phyloP scores from a whole-genome alignment of 2,888 invertebrate genomes.

The Ormyrus nitidulus region DNA sequence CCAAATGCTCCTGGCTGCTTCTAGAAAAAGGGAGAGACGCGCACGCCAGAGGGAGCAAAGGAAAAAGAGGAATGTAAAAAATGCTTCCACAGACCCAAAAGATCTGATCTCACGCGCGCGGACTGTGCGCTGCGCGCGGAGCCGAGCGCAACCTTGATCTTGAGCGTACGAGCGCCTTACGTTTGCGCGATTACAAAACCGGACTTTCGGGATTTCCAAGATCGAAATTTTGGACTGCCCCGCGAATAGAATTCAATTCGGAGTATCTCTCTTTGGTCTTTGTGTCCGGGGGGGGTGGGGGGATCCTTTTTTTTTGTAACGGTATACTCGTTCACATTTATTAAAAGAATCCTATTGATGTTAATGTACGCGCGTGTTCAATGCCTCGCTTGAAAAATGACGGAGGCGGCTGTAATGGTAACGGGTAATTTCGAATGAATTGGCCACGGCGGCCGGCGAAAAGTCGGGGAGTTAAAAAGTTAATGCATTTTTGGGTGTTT shows the following conservation, averaged over 20 bases:
- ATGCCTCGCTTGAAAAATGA: background rate
- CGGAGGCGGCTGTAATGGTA: background rate
- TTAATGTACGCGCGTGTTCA: background rate
- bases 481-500: no score
- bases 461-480: no score
- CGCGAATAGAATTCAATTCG: background rate
- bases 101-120: slow-evolving; percentile 28
- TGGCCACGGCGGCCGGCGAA: no score
- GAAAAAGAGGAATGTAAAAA: background rate
- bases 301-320: slow-evolving; percentile 35
- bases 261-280: slow-evolving; percentile 5
- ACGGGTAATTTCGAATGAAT: background rate
- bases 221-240: slow-evolving; percentile 19
- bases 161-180: slow-evolving; percentile 16
- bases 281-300: background rate
- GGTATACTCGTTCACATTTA: slow-evolving; percentile 24
- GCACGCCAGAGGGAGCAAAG: background rate
- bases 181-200: slow-evolving; percentile 46
- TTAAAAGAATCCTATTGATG: background rate
- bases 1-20: background rate
- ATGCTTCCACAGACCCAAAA: background rate
- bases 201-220: slow-evolving; percentile 54
- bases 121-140: background rate
- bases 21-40: background rate
- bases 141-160: slow-evolving; percentile 33